Percentiles rank a stretch among this genome's conserved stretches.
phyloP scores from a whole-genome alignment of 2,797 vertebrate genomes.

The Pseudotriccus pelzelni region DNA sequence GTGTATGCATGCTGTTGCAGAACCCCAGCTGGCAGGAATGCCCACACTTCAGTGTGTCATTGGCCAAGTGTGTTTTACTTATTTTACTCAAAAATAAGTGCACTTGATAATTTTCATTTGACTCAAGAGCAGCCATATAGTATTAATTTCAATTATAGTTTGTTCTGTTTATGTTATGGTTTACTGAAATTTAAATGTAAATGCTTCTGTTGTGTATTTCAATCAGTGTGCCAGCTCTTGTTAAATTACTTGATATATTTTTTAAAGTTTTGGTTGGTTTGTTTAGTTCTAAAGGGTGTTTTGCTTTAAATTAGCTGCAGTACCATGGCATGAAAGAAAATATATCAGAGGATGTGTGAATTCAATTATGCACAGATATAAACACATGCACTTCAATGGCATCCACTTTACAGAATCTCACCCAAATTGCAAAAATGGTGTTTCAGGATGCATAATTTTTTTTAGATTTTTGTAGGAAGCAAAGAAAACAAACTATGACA shows the following conservation, averaged over 20 bases:
- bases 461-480: not conserved
- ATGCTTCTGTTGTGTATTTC: not conserved
- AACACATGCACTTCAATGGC: not conserved
- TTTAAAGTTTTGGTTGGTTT: not conserved
- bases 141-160: not conserved
- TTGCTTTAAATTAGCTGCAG: not conserved
- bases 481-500: not conserved
- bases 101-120: not conserved
- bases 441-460: not conserved
- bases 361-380: not conserved
- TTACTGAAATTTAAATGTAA: not conserved
- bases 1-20: not conserved
- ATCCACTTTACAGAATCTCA: not conserved
- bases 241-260: not conserved
- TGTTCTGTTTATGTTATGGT: not conserved
- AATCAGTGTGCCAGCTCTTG: not conserved
- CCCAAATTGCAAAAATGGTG: not conserved
- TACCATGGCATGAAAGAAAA: not conserved
- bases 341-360: not conserved
- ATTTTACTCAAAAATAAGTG: not conserved
- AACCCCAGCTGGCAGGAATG: not conserved
- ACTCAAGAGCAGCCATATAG: not conserved
- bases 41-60: not conserved
- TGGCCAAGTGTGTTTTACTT: not conserved
- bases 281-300: not conserved